Evolutionary conservation across 1,140 invertebrate species (phyloP), one percentile per base, ranked within the genome.

Genomic region (Psilanteris sp.): DNA sequence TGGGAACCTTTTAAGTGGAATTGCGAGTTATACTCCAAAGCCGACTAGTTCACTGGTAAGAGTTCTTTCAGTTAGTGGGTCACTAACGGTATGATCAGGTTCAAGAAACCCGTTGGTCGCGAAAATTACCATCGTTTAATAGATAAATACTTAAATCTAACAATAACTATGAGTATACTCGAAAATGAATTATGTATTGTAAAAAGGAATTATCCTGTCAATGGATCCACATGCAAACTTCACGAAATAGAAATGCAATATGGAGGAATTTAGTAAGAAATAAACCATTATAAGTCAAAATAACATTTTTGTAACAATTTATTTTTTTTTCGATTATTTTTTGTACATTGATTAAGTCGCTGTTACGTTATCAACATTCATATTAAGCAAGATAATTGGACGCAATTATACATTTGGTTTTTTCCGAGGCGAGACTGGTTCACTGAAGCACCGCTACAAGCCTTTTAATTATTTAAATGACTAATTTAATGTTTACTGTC

Each of bases 61-160:
- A 81, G 77, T 79, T 84, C 82, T 84, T 64, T 82, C 83, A 82
- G 77, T 85, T 86, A 87, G 84, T 88, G 78, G 86, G 87, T 87
- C 87, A 80, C 43, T 87, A 88, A 88, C 87, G 87, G 87, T 85
- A 85, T 66, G 50, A 44, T 24, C 37, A 80, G 79, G 85, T 86
- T 87, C 86, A 87, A 87, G 85, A 85, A 87, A 85, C 85, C 72
- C 81, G 41, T 72, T 55, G 72, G 14, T 66, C 48, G 39, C 54
- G 32, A 77, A 80, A 83, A 81, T 83, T 43, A 52, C 73, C 36
- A 77, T 31, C 54, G 36, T 54, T 44, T 44, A 78, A 79, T 81
- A 43, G 54, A 48, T 41, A 59, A 62, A 22, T 36, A 24, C 64
- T 31, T 57, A 32, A 54, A 48, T 29, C 10, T 59, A 62, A 37